phyloP scores from a whole-genome alignment of 2,797 vertebrate species.

The Sebastes vulpes region DNA sequence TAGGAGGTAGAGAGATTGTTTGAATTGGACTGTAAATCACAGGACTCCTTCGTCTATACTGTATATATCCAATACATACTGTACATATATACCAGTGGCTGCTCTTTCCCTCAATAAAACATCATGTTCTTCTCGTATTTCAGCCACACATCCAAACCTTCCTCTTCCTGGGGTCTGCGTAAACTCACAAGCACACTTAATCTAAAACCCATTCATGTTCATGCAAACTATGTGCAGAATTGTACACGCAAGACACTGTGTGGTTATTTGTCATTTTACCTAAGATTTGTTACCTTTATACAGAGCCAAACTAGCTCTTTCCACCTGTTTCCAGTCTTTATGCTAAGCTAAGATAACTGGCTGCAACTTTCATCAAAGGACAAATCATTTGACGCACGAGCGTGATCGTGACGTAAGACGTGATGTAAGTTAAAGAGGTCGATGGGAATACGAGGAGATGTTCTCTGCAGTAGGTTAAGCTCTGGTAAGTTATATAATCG shows the following conservation, averaged over 20 bases:
- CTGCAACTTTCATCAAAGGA: not conserved
- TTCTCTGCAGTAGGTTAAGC: slow-evolving; percentile 33
- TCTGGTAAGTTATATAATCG: slow-evolving; percentile 5
- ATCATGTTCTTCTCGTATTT: not conserved
- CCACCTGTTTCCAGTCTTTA: too few species aligned
- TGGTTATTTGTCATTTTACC: not conserved
- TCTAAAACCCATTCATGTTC: not conserved
- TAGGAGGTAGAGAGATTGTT: not conserved
- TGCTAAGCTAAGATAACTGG: too few species aligned
- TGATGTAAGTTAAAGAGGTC: too few species aligned
- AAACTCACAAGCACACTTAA: not conserved
- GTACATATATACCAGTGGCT: not conserved
- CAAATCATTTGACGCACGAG: not conserved
- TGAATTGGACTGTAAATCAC: not conserved
- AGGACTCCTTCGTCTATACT: not conserved
- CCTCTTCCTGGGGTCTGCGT: not conserved
- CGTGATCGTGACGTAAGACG: not conserved
- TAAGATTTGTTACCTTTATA: too few species aligned
- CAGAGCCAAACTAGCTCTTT: too few species aligned
- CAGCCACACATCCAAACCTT: not conserved
- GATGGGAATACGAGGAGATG: not conserved
- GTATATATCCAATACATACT: not conserved
- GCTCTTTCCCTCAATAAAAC: not conserved
- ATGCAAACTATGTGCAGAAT: not conserved
- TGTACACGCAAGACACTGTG: not conserved